These are phyloP conservation scores for Noctuana brunneofusca DNA, from an alignment of 2,888 invertebrate species.

Conservation along the genomic window DNA sequence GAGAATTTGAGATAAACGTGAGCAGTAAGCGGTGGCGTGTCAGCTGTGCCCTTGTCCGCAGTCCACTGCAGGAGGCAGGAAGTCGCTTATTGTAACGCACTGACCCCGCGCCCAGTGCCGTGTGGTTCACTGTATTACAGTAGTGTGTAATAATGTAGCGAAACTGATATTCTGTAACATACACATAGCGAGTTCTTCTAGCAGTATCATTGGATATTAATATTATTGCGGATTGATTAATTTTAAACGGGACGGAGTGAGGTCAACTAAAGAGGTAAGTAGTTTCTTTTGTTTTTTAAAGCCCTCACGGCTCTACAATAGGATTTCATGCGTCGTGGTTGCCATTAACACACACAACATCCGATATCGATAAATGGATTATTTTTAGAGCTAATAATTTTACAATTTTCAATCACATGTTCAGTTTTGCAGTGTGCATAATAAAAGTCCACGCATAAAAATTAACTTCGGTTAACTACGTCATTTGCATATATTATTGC, in stretches of 20 bases:
- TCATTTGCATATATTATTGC: constrained; percentile 32
- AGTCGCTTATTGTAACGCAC: constrained; percentile 64
- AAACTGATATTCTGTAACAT: neutral
- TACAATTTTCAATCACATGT: constrained; percentile 8
- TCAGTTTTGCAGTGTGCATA: constrained; percentile 26
- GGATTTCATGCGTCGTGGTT: no score
- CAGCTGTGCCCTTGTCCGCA: constrained; percentile 69
- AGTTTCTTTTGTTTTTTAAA: no score
- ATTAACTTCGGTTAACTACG: constrained; percentile 27
- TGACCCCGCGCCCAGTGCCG: constrained; percentile 65
- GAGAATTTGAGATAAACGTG: neutral
- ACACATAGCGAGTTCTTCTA: neutral
- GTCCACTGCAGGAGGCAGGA: constrained; percentile 40
- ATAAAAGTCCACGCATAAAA: constrained; percentile 27
- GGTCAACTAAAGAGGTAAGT: no score
- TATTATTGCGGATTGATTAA: no score
- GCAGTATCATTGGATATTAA: no score
- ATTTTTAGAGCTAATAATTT: no score
- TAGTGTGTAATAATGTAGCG: neutral
- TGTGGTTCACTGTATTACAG: constrained; percentile 21
- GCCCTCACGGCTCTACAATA: no score
- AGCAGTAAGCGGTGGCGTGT: constrained; percentile 52
- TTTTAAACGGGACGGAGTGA: no score
- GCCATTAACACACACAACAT: no score
- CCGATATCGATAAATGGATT: no score